Evolutionary conservation across 1,140 invertebrate genomes (phyloP), one percentile per base, ranked within the genome.

Genomic region (Danaus melanippus): DNA sequence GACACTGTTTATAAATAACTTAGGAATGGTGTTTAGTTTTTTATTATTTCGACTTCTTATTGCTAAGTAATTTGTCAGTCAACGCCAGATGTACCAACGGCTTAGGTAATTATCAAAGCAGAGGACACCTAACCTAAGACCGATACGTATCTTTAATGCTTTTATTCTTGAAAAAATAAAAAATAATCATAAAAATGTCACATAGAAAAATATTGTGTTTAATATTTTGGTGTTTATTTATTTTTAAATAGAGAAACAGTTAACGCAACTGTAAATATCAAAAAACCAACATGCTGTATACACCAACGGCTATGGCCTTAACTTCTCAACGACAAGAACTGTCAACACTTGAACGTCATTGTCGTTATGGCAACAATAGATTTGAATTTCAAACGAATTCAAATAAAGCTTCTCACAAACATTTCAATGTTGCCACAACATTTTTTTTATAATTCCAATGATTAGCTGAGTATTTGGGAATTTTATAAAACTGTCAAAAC

Each of bases 271-370:
- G 21, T 32, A 32, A 32, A 32, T 32, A 32, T 32, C 7, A 32
- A 32, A 32, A 32, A 32, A 32, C 21, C 2, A 32, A 32, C 21
- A 32, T 32, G 6, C 21, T 32, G 21, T 32, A 32, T 32, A 32
- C 21, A 32, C 6, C 21, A 32, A 32, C 21, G 6, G 21, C 21
- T 32, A 15, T 21, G 43, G 12, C 39, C 58, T 39, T 60, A 42
- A 55, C 8, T 9, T 42, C n/a, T 40, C 40, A 46, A 51, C 49
- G 58, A 60, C 48, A 50, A 55, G 42, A 15, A 51, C 67, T 76
- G 74, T 82, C 74, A 74, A 70, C 75, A 67, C 60, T 55, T 48
- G 56, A 65, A 42, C 45, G 44, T 68, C 65, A 78, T 82, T 75
- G 74, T 79, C 68, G 61, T 59, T 60, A 48, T 32, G 46, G 71